Percentiles rank a stretch among this genome's conserved stretches.
Evolutionary conservation across 2,797 vertebrate genomes (phyloP).

Genomic region (Poecilia picta): DNA sequence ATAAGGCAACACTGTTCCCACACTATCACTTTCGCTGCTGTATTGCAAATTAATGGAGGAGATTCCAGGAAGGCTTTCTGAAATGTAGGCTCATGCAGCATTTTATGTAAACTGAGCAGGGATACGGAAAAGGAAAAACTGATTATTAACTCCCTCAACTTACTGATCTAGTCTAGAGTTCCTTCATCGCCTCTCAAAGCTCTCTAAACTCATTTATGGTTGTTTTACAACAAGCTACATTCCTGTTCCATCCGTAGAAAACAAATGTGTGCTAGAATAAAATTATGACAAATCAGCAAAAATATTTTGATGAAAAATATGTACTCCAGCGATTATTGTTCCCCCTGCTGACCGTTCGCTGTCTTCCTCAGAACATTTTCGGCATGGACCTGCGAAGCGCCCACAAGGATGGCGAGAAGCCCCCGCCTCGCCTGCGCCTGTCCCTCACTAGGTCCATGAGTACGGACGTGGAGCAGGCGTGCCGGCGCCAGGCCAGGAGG

Average conservation of each 20-base stretch:
- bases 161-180: background rate
- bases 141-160: background rate
- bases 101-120: slow-evolving; percentile 2
- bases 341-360: slow-evolving; percentile 5
- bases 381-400: slow-evolving; percentile 96
- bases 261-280: background rate
- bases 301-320: background rate
- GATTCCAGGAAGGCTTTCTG: background rate
- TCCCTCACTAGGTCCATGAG: slow-evolving; percentile 90
- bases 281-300: background rate
- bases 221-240: background rate
- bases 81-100: background rate
- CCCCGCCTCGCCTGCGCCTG: slow-evolving; percentile 87
- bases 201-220: background rate
- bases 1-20: background rate
- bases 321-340: background rate
- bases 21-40: background rate
- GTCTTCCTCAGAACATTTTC: slow-evolving; percentile 86
- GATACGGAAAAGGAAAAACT: background rate
- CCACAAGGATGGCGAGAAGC: slow-evolving; percentile 86
- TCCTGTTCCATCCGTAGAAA: background rate
- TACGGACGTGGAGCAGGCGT: slow-evolving; percentile 73
- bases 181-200: background rate
- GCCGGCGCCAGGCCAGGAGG: slow-evolving; percentile 58
- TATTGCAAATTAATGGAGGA: background rate